Percentiles rank a stretch among this genome's conserved stretches.
These are phyloP conservation scores for Rhipidura dahli DNA, from an alignment of 2,113 vertebrate genomes.

Conservation along the genomic window DNA sequence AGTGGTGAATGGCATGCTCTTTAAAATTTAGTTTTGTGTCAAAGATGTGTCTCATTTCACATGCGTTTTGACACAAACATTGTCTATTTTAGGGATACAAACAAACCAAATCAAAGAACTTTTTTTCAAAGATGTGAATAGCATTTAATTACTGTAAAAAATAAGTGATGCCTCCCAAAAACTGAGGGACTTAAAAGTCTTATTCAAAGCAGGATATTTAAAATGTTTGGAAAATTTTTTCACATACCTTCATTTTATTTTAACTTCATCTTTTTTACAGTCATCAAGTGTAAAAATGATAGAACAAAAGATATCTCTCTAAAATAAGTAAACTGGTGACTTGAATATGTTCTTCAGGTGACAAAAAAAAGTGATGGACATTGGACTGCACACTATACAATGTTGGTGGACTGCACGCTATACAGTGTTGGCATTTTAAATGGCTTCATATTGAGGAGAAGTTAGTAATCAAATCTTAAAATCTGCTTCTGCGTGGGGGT, in stretches of 20 bases:
- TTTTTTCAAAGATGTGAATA: not conserved
- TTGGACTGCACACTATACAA: not conserved
- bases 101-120: not conserved
- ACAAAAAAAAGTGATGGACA: not conserved
- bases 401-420: not conserved
- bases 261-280: not conserved
- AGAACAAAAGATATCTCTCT: not conserved
- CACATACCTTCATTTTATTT: not conserved
- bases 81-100: not conserved
- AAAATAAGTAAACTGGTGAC: not conserved
- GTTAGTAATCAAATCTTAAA: not conserved
- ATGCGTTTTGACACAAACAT: not conserved
- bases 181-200: not conserved
- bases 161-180: not conserved
- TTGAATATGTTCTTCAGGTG: not conserved
- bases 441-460: not conserved
- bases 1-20: not conserved
- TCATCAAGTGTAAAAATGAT: not conserved
- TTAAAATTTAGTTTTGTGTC: not conserved
- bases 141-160: not conserved
- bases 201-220: not conserved
- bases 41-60: not conserved
- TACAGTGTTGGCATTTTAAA: not conserved
- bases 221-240: not conserved
- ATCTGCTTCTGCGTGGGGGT: not conserved